Conservation (phyloP, 2,113 vertebrate genomes). For the Corythaixoides concolor region DNA sequence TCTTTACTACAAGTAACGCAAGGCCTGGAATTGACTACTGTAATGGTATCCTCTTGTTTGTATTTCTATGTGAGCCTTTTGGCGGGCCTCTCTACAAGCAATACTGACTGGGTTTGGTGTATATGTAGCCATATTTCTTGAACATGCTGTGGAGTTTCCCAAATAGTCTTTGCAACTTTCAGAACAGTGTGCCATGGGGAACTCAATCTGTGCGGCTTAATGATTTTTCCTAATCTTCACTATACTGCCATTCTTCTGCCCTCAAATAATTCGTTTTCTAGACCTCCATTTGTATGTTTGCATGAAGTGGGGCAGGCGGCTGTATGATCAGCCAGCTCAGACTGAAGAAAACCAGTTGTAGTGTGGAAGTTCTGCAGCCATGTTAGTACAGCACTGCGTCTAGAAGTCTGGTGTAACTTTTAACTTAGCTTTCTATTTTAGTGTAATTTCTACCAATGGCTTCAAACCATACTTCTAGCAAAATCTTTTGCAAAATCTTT, state of each 20-base stretch:
- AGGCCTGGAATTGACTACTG: not conserved
- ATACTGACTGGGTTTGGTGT: not conserved
- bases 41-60: not conserved
- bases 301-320: not conserved
- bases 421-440: not conserved
- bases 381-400: not conserved
- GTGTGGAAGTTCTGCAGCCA: not conserved
- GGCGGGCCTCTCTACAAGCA: not conserved
- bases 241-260: not conserved
- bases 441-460: not conserved
- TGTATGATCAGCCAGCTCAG: not conserved
- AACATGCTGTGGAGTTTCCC: not conserved
- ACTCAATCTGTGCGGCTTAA: not conserved
- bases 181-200: not conserved
- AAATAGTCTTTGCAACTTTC: not conserved
- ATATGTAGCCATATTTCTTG: accelerated
- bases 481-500: not conserved
- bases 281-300: not conserved
- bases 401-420: not conserved
- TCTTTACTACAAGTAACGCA: not conserved
- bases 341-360: not conserved
- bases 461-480: not conserved
- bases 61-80: not conserved
- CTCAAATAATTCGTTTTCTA: not conserved
- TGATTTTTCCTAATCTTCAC: not conserved